A percentile compares a stretch with the other conserved stretches of the same genome.
These are phyloP conservation scores for Oenanthe oenanthe DNA, from an alignment of 2,113 vertebrate species.

Conservation along the genomic window DNA sequence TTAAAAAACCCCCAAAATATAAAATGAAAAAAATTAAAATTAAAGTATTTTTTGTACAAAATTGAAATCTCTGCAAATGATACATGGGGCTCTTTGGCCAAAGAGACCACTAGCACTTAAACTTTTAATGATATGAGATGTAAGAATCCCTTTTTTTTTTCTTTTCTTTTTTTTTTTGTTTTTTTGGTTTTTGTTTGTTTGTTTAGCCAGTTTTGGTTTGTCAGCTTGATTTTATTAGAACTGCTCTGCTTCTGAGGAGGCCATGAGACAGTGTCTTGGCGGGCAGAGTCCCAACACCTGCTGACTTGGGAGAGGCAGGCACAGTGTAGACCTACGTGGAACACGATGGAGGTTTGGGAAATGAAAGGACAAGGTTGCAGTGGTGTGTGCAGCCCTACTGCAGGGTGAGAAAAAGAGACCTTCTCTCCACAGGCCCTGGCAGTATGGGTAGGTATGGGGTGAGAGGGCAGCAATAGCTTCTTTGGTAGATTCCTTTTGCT, in stretches of 20 bases:
- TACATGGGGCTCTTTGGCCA: neutral
- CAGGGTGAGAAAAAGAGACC: fast-evolving
- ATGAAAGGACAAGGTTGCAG: neutral
- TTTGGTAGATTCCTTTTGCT: neutral
- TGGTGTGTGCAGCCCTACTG: neutral
- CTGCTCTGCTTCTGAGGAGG: neutral
- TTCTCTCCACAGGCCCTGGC: neutral
- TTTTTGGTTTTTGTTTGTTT: neutral
- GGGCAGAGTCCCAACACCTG: neutral
- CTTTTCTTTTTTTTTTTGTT: neutral
- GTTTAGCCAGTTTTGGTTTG: neutral
- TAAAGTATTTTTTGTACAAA: neutral
- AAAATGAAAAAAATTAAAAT: neutral
- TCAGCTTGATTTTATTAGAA: neutral
- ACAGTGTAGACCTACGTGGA: neutral
- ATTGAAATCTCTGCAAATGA: neutral
- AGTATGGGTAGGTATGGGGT: neutral
- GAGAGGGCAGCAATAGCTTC: neutral
- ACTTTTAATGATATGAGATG: neutral
- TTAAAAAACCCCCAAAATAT: too few species aligned
- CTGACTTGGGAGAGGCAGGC: neutral
- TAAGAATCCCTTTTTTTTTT: neutral
- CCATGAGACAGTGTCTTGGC: neutral
- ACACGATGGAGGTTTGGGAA: neutral
- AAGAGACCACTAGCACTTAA: neutral